phyloP scores from a whole-genome alignment of 2,797 vertebrate species.

The Aplochiton taeniatus region DNA sequence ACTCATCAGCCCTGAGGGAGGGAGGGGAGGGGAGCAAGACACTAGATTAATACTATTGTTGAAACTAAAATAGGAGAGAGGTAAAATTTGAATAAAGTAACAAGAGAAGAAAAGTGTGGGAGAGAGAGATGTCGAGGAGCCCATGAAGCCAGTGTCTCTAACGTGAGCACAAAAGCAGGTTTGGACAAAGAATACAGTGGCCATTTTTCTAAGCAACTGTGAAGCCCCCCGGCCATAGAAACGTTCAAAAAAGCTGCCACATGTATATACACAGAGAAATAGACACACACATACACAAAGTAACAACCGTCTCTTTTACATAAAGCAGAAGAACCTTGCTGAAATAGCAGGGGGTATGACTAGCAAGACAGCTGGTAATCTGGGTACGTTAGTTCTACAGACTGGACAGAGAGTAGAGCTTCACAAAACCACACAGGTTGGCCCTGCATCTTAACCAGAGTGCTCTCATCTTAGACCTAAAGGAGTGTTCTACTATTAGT shows the following conservation, averaged over 20 bases:
- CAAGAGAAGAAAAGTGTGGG: no score
- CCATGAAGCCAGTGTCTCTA: no score
- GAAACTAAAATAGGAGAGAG: not conserved
- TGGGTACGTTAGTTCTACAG: not conserved
- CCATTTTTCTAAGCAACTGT: not conserved
- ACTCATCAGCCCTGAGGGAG: slow-evolving; percentile 85
- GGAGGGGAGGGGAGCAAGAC: not conserved
- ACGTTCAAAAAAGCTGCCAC: not conserved
- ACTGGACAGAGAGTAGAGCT: not conserved
- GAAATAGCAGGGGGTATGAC: not conserved
- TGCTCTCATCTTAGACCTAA: no score
- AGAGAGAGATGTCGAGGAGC: no score
- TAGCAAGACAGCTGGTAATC: not conserved
- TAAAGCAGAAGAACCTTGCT: not conserved
- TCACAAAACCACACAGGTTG: not conserved
- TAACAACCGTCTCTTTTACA: not conserved
- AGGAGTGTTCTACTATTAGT: not conserved
- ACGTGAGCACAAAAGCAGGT: no score
- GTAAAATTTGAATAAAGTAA: no score
- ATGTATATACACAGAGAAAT: not conserved
- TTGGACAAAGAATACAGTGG: not conserved
- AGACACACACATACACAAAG: slow-evolving; percentile 2
- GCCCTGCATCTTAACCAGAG: not conserved
- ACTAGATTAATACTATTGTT: not conserved
- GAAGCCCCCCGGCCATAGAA: no score